Base-by-base conservation (phyloP, 2,888 invertebrate species). In the Diaphora mendica region DNA sequence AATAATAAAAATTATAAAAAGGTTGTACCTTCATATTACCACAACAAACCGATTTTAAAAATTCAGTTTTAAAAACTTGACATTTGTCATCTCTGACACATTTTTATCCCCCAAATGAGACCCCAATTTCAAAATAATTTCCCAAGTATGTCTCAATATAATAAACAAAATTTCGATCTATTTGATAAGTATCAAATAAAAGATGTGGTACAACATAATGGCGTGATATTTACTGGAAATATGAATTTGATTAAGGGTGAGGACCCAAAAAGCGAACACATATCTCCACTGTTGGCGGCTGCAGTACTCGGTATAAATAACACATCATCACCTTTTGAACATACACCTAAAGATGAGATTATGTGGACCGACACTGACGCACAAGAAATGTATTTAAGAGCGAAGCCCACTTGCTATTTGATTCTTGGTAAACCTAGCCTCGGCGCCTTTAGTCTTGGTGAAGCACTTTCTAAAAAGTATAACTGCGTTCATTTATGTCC, bases 391-490 rank as follows among this genome's bases (percentile, higher is more conserved):
- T 96, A 94, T 80, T 88, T 97, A 13, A 86, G 86, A 64, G 89
- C 91, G 3, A 94, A 94, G 74, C 97, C 97, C 15, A 92, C 96
- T 15, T 96, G 95, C 70, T 97, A 96, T 85, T 84, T 96, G 64
- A 96, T 97, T 78, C 84, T 97, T 42, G 96, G 97, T 0, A 97
- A 97, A 92, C 96, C 96, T 2, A 96, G 96, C 5, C 87, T 96
- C 39, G 96, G 96, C 44, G 92, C 95, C 68, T 92, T 92, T 75
- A 89, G 92, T 73, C 88, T 97, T 15, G 97, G 96, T 15, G 95
- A 96, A 90, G 88, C 93, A 68, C 84, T 97, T 65, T 94, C 97
- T 0, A 94, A 96, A 71, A 93, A 96, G 83, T 94, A 96, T 84
- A 94, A 96, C 39, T 96, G 97, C 83, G 87, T 96, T 64, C 96